Conservation (phyloP, 2,113 vertebrate genomes). For the rabbit (Oryctolagus cuniculus) region DNA sequence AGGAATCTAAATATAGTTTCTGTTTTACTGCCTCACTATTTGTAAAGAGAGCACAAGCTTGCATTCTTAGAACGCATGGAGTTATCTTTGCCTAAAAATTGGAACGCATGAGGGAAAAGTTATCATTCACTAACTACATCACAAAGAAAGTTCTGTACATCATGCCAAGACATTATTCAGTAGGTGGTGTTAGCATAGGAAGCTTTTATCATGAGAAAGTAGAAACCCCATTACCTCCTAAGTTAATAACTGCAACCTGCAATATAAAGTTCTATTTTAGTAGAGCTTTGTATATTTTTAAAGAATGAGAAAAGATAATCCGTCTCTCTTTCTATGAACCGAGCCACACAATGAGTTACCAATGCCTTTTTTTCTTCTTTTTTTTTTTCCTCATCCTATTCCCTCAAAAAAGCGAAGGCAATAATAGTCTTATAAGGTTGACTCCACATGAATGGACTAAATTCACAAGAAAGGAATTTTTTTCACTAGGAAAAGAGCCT, state of each 20-base stretch:
- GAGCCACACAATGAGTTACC: constrained; percentile 8
- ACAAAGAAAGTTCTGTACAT: constrained; percentile 66
- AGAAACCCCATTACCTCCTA: constrained; percentile 57
- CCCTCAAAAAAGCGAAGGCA: constrained; percentile 63
- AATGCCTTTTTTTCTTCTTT: constrained; percentile 41
- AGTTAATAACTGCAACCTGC: constrained; percentile 67
- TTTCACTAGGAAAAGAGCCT: constrained; percentile 51
- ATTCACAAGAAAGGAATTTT: constrained; percentile 71
- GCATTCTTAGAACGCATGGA: constrained; percentile 52
- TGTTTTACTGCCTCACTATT: constrained; percentile 51
- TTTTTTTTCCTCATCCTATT: constrained; percentile 27
- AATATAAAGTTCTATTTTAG: constrained; percentile 75
- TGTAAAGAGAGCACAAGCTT: constrained; percentile 47
- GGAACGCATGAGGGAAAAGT: constrained; percentile 4
- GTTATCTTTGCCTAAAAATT: constrained; percentile 69
- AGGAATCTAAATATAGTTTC: constrained; percentile 60
- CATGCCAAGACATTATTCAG: constrained; percentile 59
- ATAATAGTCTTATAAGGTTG: constrained; percentile 67
- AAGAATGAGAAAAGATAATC: constrained; percentile 73
- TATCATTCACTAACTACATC: constrained; percentile 42
- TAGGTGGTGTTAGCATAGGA: constrained; percentile 41
- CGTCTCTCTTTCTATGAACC: constrained; percentile 58
- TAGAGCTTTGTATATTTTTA: constrained; percentile 69
- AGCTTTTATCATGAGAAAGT: constrained; percentile 63
- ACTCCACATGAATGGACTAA: constrained; percentile 65